A percentile compares a stretch with the other conserved stretches of the same genome.
These are phyloP conservation scores for Himalopsyche japonica DNA, from an alignment of 2,888 invertebrate genomes.

Conservation along the genomic window DNA sequence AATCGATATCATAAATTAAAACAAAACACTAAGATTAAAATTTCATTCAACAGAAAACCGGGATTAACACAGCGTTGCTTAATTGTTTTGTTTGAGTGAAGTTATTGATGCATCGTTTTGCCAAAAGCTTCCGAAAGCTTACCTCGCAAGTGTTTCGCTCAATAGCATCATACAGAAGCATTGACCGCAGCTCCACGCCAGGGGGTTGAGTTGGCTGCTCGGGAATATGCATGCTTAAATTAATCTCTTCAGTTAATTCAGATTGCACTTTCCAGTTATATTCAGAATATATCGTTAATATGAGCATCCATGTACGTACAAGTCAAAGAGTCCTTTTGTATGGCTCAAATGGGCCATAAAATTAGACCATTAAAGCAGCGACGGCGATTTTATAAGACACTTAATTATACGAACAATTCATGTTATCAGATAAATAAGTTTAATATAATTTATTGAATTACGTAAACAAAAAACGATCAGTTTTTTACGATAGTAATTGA, in stretches of 20 bases:
- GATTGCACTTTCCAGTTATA: not conserved
- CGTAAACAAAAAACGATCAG: no score
- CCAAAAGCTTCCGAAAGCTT: not conserved
- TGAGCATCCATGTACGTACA: not conserved
- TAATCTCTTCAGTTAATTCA: not conserved
- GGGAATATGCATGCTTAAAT: not conserved
- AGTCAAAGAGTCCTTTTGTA: not conserved
- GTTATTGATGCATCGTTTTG: not conserved
- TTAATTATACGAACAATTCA: no score
- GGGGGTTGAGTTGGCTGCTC: not conserved
- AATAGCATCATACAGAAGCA: not conserved
- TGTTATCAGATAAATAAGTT: no score
- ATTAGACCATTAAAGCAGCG: no score
- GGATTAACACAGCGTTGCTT: no score
- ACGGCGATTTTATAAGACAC: no score
- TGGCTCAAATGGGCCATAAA: not conserved
- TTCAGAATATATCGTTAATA: constrained; percentile 16
- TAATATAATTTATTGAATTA: no score
- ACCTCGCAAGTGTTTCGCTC: not conserved
- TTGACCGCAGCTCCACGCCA: not conserved
- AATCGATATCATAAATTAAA: no score
- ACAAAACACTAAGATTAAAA: no score
- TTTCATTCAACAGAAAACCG: no score
- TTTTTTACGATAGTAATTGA: no score
- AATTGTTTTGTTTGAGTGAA: no score